These are phyloP conservation scores for Corythoichthys intestinalis DNA, from an alignment of 2,113 vertebrate species.

Conservation along the genomic window DNA sequence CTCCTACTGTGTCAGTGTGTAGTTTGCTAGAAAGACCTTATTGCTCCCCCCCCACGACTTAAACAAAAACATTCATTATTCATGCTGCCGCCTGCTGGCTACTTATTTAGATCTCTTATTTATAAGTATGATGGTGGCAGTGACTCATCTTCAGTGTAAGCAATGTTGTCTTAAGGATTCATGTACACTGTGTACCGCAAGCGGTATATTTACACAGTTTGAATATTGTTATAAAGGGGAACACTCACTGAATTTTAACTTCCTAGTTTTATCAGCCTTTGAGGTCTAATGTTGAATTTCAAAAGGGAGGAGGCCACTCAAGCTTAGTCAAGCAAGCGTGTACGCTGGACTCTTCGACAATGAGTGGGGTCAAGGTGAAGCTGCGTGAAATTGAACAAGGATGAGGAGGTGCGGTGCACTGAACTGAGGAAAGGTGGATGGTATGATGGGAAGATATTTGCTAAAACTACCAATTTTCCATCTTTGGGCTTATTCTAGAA, in stretches of 20 bases:
- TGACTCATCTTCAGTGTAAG: constrained; percentile 1
- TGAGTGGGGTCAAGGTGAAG: not conserved
- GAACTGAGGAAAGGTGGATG: constrained; percentile 18
- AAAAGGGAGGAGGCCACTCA: not conserved
- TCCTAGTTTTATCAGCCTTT: not conserved
- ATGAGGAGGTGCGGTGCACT: constrained; percentile 4
- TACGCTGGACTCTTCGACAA: not conserved
- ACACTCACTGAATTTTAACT: constrained; percentile 2
- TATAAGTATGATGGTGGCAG: not conserved
- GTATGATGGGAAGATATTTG: not conserved
- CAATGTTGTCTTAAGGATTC: not conserved
- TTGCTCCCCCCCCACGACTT: not conserved
- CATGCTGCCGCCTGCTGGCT: constrained; percentile 10
- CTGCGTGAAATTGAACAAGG: constrained; percentile 32
- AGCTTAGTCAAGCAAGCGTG: not conserved
- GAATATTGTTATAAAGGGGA: not conserved
- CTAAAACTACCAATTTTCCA: not conserved
- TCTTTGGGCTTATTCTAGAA: not conserved
- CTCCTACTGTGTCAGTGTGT: constrained; percentile 11
- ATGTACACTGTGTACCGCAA: not conserved
- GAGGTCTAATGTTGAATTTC: too few relatives aligned
- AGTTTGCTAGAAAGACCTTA: constrained; percentile 8
- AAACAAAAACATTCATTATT: constrained; percentile 31
- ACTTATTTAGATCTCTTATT: constrained; percentile 16
- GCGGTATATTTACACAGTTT: constrained; percentile 6